Evolutionary conservation across 2,113 vertebrate species (phyloP).

Genomic region (Falco punctatus): DNA sequence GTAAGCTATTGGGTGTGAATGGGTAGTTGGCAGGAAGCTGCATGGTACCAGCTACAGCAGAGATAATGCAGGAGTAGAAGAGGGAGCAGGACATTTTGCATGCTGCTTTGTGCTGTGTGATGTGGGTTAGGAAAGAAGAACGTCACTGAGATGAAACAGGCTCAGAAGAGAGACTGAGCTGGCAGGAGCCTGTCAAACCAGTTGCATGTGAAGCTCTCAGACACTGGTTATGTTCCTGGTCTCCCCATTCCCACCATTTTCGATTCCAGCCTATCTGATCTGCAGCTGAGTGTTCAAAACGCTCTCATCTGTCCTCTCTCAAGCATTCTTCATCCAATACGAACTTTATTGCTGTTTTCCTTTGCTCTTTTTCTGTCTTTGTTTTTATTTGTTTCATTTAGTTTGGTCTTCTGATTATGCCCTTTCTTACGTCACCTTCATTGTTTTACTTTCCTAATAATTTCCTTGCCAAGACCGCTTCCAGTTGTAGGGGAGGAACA

Average conservation of each 20-base stretch:
- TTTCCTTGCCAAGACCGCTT: background rate
- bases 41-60: background rate
- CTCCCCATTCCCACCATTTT: background rate
- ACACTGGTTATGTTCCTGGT: background rate
- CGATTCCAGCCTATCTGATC: background rate
- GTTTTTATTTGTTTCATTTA: background rate
- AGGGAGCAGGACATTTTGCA: background rate
- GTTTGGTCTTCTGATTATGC: background rate
- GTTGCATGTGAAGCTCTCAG: background rate
- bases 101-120: background rate
- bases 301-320: background rate
- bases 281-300: background rate
- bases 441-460: background rate
- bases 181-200: constrained; percentile 30
- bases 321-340: background rate
- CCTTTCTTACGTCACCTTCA: background rate
- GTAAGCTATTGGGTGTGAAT: background rate
- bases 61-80: background rate
- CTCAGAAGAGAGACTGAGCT: background rate
- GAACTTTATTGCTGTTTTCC: background rate
- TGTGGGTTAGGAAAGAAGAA: background rate
- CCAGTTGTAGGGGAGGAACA: background rate
- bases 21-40: background rate
- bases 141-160: background rate
- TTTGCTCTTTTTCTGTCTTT: background rate